Conservation (phyloP, 2,888 invertebrate species). For the Globia sparganii region DNA sequence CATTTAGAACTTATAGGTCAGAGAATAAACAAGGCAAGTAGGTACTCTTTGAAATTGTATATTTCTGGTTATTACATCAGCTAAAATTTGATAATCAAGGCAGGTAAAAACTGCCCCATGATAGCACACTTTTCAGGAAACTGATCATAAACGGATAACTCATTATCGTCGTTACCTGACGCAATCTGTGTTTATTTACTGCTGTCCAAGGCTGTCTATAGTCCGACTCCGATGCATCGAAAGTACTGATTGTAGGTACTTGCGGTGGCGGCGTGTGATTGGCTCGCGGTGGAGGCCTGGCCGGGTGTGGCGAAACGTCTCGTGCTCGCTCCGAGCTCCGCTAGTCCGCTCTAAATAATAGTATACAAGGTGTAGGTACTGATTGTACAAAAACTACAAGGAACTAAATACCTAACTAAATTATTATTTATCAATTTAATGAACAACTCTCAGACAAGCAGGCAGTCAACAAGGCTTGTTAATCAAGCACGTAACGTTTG, state of each 20-base stretch:
- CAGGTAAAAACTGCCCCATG: constrained; percentile 15
- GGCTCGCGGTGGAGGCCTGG: constrained; percentile 85
- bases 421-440: constrained; percentile 19
- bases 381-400: constrained; percentile 52
- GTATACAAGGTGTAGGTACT: constrained; percentile 68
- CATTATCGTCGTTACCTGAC: constrained; percentile 72
- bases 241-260: constrained; percentile 83
- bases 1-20: constrained; percentile 27
- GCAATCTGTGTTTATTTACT: constrained; percentile 76
- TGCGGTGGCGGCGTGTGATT: constrained; percentile 82
- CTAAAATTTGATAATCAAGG: constrained; percentile 22
- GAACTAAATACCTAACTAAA: constrained; percentile 27
- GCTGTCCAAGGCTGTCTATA: constrained; percentile 83
- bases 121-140: constrained; percentile 30
- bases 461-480: not conserved
- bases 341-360: constrained; percentile 72
- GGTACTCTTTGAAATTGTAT: not conserved
- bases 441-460: constrained; percentile 6
- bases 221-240: constrained; percentile 82
- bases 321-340: constrained; percentile 69
- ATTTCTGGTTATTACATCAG: constrained; percentile 55
- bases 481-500: constrained; percentile 66
- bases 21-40: constrained; percentile 4
- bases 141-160: constrained; percentile 40
- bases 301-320: constrained; percentile 87